Base-by-base conservation (phyloP, 1,140 invertebrate species). In the Lamellibrachia luymesi region DNA sequence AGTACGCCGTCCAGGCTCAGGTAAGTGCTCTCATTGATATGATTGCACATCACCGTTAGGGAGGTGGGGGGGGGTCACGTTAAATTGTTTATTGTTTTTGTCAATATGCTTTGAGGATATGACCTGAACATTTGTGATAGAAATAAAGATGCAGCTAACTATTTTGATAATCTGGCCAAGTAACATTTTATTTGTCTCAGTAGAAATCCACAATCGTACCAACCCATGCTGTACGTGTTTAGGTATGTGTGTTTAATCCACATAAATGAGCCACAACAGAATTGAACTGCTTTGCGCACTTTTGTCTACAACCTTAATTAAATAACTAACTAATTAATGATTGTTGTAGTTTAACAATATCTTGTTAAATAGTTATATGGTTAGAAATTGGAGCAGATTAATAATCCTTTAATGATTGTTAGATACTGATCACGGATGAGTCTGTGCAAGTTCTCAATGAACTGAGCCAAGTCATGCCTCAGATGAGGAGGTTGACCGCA, bases 361-460 rank as follows among this genome's bases (percentile, higher is more conserved):
- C 0, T 38, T 38, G 38, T 38, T 38, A 38, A 38, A 38, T n/a
- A n/a, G n/a, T n/a, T n/a, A n/a, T n/a, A n/a, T 38, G 38, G 38
- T 38, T 38, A 38, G 1, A 38, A 38, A 38, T 38, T 0, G 38
- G 38, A 38, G 38, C 38, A 38, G 38, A 38, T 38, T 38, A 38
- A 0, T 56, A 56, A 80, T 80, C 13, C 17, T 8, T 10, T 80
- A 80, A 80, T 80, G 25, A 10, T 93, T 93, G 94, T 13, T 93
- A 96, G 95, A 95, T 96, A 0, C 93, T 95, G 38, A 95, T 95
- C 38, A 95, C 95, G 50, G 95, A 95, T 25, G 92, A 94, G 38
- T 96, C 95, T 8, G 93, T 94, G 10, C 50, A 93, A 13, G 94
- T 95, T 4, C 94, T 94, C 38, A 93, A 93, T 5, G 92, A 93